Conservation (phyloP, 2,113 vertebrate genomes). For the Poeciliopsis turrubarensis region DNA sequence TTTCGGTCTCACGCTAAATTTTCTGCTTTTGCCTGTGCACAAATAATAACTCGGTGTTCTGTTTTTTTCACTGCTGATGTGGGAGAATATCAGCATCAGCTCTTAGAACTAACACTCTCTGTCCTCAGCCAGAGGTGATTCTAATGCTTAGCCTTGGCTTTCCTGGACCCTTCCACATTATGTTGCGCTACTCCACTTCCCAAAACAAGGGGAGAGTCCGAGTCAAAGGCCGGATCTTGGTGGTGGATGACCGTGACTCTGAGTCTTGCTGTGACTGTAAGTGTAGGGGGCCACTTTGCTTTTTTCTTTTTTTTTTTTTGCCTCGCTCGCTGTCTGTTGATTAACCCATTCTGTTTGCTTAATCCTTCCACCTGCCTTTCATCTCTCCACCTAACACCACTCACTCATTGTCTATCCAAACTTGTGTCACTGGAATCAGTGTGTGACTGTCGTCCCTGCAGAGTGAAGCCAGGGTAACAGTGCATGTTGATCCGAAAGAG, state of each 20-base stretch:
- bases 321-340: slow-evolving; percentile 33
- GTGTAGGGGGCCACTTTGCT: slow-evolving; percentile 70
- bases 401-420: slow-evolving; percentile 21
- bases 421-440: slow-evolving; percentile 33
- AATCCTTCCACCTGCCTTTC: slow-evolving; percentile 29
- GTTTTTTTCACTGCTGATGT: slow-evolving; percentile 23
- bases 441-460: slow-evolving; percentile 79
- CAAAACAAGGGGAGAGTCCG: slow-evolving; percentile 73
- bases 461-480: slow-evolving; percentile 89
- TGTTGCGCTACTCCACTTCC: slow-evolving; percentile 81
- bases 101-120: slow-evolving; percentile 78
- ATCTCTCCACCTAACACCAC: slow-evolving; percentile 23
- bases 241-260: slow-evolving; percentile 83
- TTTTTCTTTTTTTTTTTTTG: slow-evolving; percentile 4
- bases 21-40: slow-evolving; percentile 42
- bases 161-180: slow-evolving; percentile 84
- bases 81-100: slow-evolving; percentile 53
- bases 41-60: slow-evolving; percentile 24
- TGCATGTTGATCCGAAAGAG: slow-evolving; percentile 86
- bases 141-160: slow-evolving; percentile 80
- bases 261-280: slow-evolving; percentile 87
- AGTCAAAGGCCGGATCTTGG: slow-evolving; percentile 79
- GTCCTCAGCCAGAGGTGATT: slow-evolving; percentile 87
- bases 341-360: slow-evolving; percentile 35
- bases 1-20: slow-evolving; percentile 26